Evolutionary conservation across 1,140 invertebrate genomes (phyloP).

Genomic region (Eriosoma lanigerum): DNA sequence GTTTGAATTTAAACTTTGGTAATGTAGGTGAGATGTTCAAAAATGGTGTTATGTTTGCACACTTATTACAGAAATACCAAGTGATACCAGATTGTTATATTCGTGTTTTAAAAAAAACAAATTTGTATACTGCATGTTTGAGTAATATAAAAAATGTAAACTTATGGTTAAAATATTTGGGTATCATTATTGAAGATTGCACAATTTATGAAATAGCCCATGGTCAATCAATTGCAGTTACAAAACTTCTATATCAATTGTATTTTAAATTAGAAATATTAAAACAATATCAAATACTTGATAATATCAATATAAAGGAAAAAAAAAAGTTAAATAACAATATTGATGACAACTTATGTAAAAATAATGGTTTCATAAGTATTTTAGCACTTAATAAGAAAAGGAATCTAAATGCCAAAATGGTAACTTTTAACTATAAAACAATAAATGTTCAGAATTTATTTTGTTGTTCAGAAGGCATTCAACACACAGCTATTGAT

Average conservation of each 20-base stretch:
- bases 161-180: conserved; percentile 18
- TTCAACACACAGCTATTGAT: conserved; percentile 1
- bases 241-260: neutral
- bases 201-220: neutral
- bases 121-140: conserved; percentile 10
- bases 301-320: neutral
- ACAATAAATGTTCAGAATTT: neutral
- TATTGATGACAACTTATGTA: neutral
- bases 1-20: neutral
- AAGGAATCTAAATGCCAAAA: neutral
- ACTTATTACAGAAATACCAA: conserved; percentile 34
- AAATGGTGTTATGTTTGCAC: conserved; percentile 20
- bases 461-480: neutral
- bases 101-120: neutral
- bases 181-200: neutral
- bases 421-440: neutral
- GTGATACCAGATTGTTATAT: neutral
- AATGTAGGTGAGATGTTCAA: conserved; percentile 30
- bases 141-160: conserved; percentile 25
- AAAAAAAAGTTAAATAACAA: neutral
- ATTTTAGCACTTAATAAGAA: neutral
- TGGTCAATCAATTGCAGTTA: conserved; percentile 14
- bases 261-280: conserved; percentile 21
- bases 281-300: neutral
- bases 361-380: neutral